These are phyloP conservation scores for Platycheirus albimanus DNA, from an alignment of 2,888 invertebrate genomes.

Conservation along the genomic window DNA sequence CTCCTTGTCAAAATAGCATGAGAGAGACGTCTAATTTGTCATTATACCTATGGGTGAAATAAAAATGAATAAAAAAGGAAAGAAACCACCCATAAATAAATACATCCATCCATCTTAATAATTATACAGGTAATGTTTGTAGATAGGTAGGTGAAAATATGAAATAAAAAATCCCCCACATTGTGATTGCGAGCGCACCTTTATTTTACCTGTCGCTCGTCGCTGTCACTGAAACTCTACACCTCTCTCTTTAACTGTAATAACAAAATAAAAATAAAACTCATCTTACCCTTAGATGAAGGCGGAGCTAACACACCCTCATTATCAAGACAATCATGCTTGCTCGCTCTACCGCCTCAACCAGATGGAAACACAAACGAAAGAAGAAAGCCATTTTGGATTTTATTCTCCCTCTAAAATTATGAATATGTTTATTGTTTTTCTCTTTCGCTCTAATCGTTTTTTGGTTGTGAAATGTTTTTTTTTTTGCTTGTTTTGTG, in stretches of 20 bases:
- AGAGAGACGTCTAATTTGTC: conserved; percentile 48
- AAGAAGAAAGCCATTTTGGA: conserved; percentile 68
- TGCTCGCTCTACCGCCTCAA: conserved; percentile 21
- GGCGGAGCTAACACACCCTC: conserved; percentile 42
- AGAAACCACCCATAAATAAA: conserved; percentile 35
- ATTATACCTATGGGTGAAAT: conserved; percentile 5
- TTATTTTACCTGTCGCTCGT: conserved; percentile 36
- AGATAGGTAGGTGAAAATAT: conserved; percentile 38
- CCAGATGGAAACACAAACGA: conserved; percentile 36
- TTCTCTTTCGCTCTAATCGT: conserved; percentile 28
- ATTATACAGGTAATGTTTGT: too few relatives aligned
- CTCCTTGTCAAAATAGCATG: conserved; percentile 23
- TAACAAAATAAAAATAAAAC: background rate
- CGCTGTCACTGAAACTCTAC: background rate
- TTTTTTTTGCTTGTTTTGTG: background rate
- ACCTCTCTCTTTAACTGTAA: conserved; percentile 46
- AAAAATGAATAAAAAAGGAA: conserved; percentile 24
- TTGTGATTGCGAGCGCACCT: too few relatives aligned
- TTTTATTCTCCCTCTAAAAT: conserved; percentile 45
- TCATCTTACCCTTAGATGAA: conserved; percentile 44
- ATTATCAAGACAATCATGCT: conserved; percentile 5
- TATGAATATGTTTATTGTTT: background rate
- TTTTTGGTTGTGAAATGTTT: background rate
- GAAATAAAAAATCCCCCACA: conserved; percentile 20
- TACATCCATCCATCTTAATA: conserved; percentile 45